Base-by-base conservation (phyloP, 1,140 invertebrate genomes). In the Nylanderia fulva region DNA sequence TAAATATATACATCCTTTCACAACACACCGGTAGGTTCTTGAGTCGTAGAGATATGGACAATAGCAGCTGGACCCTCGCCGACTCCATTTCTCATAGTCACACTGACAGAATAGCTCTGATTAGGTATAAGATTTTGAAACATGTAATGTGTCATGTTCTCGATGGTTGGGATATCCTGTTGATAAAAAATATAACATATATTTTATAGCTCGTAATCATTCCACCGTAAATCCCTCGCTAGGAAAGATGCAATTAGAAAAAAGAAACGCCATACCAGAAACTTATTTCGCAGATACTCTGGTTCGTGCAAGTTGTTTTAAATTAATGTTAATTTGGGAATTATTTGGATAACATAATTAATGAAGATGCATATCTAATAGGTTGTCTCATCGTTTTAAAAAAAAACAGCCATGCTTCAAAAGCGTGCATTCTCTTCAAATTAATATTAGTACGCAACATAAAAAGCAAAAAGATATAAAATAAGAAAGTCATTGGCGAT, bases 71-170 rank as follows among this genome's bases (percentile, higher is more conserved):
- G 97, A 24, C 98, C 98, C 91, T 97, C 96, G 0, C 98, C 98
- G 29, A 96, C 96, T 0, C 95, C 95, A 92, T 99, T 99, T 88
- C 97, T 95, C 96, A 98, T 98, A 0, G 96, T 96, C 11, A 99
- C 95, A 3, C 96, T 96, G 2, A 99, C 95, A 8, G 96, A 96
- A 92, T 99, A 99, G 84, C 96, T 96, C 15, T 96, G 96, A n/a
- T 96, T 96, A 0, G 98, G 96, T 84, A 96, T 94, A 29, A 99
- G 94, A 90, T 97, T 96, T 95, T 96, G 96, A 90, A 98, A 97
- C 95, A 98, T 96, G 93, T 98, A 98, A 63, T 94, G 93, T 84
- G 96, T 92, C 6, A 95, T 96, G 71, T 96, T 96, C 93, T 96
- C 96, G 24, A 96, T 95, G 0, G 96, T 96, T 79, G 96, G 96